phyloP scores from a whole-genome alignment of 2,113 vertebrate genomes.

The Noturus placidus region DNA sequence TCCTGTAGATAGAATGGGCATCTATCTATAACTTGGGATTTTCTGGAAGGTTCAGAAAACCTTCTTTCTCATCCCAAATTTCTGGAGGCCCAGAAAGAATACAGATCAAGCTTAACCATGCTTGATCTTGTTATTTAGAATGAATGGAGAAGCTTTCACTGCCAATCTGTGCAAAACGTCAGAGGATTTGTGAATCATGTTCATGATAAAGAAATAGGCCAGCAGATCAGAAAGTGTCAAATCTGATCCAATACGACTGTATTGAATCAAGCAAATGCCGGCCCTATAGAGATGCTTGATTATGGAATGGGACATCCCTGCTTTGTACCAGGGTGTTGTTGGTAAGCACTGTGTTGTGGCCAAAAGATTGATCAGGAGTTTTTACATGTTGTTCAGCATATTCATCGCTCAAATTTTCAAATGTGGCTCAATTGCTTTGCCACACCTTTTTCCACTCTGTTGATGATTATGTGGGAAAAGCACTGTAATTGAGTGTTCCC shows the following conservation, averaged over 20 bases:
- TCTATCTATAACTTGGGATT: background rate
- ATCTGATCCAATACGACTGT: background rate
- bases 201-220: background rate
- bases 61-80: background rate
- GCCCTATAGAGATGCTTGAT: background rate
- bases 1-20: background rate
- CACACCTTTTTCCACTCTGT: constrained; percentile 3
- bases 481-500: background rate
- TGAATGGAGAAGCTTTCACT: background rate
- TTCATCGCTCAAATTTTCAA: constrained; percentile 22
- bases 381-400: constrained; percentile 54
- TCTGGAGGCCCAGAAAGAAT: background rate
- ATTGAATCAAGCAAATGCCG: background rate
- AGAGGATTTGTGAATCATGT: background rate
- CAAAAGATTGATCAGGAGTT: constrained; percentile 1
- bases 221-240: background rate
- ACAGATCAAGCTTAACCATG: background rate
- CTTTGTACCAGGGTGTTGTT: background rate
- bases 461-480: background rate
- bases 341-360: no score
- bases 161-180: background rate
- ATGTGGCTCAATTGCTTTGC: constrained; percentile 28
- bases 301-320: background rate
- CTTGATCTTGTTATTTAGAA: background rate
- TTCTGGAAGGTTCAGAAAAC: no score